Percentiles rank a stretch among this genome's conserved stretches.
These are phyloP conservation scores for Macrosteles quadrilineatus DNA, from an alignment of 1,140 invertebrate species.

Conservation along the genomic window DNA sequence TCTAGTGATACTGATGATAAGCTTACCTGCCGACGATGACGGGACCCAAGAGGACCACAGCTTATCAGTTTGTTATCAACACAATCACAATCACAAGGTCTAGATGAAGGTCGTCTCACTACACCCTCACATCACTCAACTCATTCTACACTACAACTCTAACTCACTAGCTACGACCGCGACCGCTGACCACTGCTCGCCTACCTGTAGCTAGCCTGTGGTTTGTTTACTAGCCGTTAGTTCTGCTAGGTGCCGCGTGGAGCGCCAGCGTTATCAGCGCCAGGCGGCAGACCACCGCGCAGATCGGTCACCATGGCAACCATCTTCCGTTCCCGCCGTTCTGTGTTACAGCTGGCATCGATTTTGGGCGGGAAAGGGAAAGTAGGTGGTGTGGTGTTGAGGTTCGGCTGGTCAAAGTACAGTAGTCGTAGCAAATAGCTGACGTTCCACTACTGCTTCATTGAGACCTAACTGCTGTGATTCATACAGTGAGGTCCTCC, in stretches of 20 bases:
- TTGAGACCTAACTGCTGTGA: too few relatives aligned
- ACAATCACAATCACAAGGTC: background rate
- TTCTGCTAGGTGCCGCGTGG: background rate
- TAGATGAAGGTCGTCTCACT: background rate
- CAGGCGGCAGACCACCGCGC: background rate
- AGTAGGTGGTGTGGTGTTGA: too few relatives aligned
- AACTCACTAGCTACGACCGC: background rate
- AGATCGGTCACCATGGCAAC: conserved; percentile 4
- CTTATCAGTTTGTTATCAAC: conserved; percentile 3
- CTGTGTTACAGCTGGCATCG: too few relatives aligned
- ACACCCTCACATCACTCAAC: background rate
- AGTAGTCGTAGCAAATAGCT: too few relatives aligned
- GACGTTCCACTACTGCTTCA: too few relatives aligned
- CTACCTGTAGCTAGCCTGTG: background rate
- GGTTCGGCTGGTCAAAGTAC: too few relatives aligned
- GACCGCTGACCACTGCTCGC: background rate
- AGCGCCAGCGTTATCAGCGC: background rate
- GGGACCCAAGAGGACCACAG: conserved; percentile 13
- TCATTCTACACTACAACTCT: background rate
- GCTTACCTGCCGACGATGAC: background rate
- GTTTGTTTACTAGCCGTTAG: background rate
- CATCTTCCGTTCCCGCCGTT: background rate
- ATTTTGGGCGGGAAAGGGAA: too few relatives aligned
- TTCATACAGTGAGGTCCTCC: too few relatives aligned
- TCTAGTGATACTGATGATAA: too few relatives aligned